phyloP scores from a whole-genome alignment of 2,797 vertebrate genomes.

The Hirundo rustica region DNA sequence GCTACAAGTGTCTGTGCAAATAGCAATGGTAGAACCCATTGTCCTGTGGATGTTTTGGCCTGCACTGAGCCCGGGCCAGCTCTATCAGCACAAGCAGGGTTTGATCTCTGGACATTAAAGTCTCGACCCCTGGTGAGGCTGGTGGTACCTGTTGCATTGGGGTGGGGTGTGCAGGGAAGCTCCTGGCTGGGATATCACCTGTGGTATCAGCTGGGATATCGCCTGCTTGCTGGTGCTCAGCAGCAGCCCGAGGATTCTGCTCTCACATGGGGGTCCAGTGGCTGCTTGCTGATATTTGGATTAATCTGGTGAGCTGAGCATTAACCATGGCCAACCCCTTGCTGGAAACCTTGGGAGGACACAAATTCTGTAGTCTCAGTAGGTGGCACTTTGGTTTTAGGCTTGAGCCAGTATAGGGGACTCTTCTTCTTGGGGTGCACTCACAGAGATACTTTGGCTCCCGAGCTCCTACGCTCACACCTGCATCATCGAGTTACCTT shows the following conservation, averaged over 20 bases:
- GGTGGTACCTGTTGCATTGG: accelerated
- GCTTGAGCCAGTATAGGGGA: neutral
- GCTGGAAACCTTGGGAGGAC: neutral
- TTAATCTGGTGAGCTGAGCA: neutral
- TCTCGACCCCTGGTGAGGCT: neutral
- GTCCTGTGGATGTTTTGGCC: neutral
- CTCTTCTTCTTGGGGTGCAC: neutral
- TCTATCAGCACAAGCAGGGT: neutral
- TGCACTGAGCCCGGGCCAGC: neutral
- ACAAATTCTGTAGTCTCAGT: neutral
- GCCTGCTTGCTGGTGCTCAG: neutral
- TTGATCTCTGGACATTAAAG: neutral
- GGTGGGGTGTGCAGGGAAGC: neutral
- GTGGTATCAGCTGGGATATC: neutral
- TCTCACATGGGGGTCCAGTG: accelerated
- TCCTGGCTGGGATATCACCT: neutral
- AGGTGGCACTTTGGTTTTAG: conserved; percentile 20
- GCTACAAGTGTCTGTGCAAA: neutral
- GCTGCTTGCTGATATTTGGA: neutral
- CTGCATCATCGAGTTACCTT: accelerated
- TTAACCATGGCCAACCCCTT: neutral
- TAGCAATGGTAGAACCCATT: neutral
- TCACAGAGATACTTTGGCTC: neutral
- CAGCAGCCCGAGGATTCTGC: accelerated
- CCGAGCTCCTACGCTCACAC: accelerated